Conservation (phyloP, 2,797 vertebrate genomes). For the Aotus griseimembra region DNA sequence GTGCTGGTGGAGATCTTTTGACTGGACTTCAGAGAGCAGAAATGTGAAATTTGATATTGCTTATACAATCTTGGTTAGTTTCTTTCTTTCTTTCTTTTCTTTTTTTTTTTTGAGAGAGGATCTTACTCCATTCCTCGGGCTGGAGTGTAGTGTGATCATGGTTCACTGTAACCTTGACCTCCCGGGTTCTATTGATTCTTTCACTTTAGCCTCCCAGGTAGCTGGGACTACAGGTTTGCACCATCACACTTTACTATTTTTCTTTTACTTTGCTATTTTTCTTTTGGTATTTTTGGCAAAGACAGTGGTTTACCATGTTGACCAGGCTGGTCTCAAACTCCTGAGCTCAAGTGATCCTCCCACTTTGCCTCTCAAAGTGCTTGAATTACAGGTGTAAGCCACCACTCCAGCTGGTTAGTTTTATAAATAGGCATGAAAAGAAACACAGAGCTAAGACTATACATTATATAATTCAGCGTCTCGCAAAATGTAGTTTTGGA, state of each 20-base stretch:
- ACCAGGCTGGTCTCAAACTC: too few species aligned
- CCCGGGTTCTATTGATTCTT: neutral
- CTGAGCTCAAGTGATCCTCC: too few species aligned
- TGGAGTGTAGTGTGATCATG: neutral
- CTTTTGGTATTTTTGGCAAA: too few species aligned
- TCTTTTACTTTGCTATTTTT: too few species aligned
- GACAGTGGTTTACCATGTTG: too few species aligned
- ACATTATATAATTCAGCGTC: neutral
- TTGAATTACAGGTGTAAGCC: too few species aligned
- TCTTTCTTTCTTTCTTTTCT: neutral
- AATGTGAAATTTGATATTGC: neutral
- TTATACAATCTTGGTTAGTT: neutral
- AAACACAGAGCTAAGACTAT: neutral
- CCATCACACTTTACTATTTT: neutral
- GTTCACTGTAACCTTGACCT: neutral
- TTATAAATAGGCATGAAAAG: neutral
- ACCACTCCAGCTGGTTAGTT: neutral
- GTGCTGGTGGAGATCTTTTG: neutral
- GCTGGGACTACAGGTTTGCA: neutral
- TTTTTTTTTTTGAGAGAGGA: neutral
- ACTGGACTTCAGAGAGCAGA: neutral
- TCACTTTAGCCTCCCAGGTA: neutral
- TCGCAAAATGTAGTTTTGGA: neutral
- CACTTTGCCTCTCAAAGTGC: too few species aligned
- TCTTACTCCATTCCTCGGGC: neutral